A percentile compares a stretch with the other conserved stretches of the same genome.
Evolutionary conservation across 2,888 invertebrate species (phyloP).

Genomic region (Apamea monoglypha): DNA sequence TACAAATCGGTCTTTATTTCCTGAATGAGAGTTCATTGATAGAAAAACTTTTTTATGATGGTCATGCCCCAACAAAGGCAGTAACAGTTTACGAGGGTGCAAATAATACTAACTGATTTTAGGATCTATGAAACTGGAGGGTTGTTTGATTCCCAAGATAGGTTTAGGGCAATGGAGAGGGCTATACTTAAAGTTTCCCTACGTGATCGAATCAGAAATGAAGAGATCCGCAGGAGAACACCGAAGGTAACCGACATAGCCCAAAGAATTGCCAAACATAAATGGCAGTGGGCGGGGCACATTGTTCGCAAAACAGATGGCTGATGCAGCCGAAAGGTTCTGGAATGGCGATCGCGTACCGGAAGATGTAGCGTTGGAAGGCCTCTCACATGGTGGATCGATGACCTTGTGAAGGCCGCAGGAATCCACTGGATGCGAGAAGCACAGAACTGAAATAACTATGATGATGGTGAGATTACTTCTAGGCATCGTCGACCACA

Average conservation of each 20-base stretch:
- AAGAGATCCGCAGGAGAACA: not conserved
- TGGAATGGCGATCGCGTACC: too few species aligned
- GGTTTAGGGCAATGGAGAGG: not conserved
- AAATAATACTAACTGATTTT: slow-evolving; percentile 11
- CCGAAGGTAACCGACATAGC: not conserved
- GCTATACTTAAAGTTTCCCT: too few species aligned
- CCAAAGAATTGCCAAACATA: not conserved
- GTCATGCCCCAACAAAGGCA: slow-evolving; percentile 46
- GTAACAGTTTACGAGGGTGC: slow-evolving; percentile 44
- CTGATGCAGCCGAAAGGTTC: too few species aligned
- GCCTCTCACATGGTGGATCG: too few species aligned
- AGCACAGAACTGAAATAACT: too few species aligned
- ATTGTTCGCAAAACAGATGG: too few species aligned
- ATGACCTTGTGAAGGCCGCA: too few species aligned
- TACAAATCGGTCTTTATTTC: slow-evolving; percentile 56
- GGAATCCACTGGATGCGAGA: too few species aligned
- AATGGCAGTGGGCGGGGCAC: not conserved
- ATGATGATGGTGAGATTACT: too few species aligned
- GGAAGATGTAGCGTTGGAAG: too few species aligned
- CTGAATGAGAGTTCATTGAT: slow-evolving; percentile 48
- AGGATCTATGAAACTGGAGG: slow-evolving; percentile 5
- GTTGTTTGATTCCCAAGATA: not conserved
- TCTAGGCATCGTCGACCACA: too few species aligned
- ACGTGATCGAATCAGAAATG: not conserved
- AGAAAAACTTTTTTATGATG: slow-evolving; percentile 63